These are phyloP conservation scores for Drosophila pallidifrons DNA, from an alignment of 1,140 invertebrate genomes.

Conservation along the genomic window DNA sequence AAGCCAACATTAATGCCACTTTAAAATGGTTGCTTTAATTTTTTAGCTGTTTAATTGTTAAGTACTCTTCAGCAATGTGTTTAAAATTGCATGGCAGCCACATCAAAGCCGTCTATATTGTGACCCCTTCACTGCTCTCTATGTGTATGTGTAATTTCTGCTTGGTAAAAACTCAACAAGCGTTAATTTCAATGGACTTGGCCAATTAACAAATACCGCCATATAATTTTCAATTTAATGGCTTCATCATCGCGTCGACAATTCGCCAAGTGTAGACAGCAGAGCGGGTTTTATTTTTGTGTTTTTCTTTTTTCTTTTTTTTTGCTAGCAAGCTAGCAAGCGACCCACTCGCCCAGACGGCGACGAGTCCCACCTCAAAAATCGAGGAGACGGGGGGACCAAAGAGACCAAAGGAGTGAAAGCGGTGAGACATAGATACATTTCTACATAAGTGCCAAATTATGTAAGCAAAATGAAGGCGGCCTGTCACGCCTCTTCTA, in stretches of 20 bases:
- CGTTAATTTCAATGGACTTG: constrained; percentile 69
- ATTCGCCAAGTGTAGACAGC: constrained; percentile 16
- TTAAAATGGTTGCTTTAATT: no score
- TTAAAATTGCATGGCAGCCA: neutral
- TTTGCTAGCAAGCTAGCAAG: no score
- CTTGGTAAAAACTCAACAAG: constrained; percentile 40
- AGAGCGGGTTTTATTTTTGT: constrained; percentile 46
- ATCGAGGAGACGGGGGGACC: neutral
- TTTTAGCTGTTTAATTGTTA: neutral
- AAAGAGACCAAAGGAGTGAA: no score
- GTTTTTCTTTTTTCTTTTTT: no score
- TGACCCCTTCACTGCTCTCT: constrained; percentile 12
- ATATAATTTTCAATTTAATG: constrained; percentile 82
- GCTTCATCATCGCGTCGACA: constrained; percentile 61
- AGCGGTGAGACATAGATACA: neutral
- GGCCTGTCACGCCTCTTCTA: constrained; percentile 47
- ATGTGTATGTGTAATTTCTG: constrained; percentile 43
- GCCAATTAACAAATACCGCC: constrained; percentile 68
- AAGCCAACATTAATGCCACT: no score
- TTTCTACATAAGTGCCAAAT: constrained; percentile 63
- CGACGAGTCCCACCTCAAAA: constrained; percentile 16
- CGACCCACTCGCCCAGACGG: constrained; percentile 35
- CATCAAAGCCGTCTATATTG: neutral
- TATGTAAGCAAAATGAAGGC: constrained; percentile 67
- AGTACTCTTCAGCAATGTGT: neutral